Evolutionary conservation across 2,888 invertebrate species (phyloP).

Genomic region (Marasmarcha lunaedactyla): DNA sequence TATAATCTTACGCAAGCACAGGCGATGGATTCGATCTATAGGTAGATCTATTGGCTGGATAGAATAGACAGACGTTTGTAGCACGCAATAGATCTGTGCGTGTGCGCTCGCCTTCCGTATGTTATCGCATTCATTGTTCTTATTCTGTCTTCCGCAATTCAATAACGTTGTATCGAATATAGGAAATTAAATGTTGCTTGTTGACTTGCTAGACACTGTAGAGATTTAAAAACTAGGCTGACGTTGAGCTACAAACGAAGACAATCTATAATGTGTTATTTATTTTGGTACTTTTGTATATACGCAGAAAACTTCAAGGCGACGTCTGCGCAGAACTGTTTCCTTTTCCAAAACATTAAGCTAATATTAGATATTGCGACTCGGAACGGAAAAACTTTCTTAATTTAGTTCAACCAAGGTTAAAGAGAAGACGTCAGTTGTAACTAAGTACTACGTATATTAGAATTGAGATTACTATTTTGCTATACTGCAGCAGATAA

Average conservation of each 20-base stretch:
- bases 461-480: too few species aligned
- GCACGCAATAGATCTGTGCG: slow-evolving; percentile 27
- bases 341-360: slow-evolving; percentile 7
- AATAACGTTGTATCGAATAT: neutral
- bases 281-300: too few species aligned
- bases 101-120: slow-evolving; percentile 37
- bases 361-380: slow-evolving; percentile 18
- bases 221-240: too few species aligned
- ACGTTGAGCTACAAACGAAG: too few species aligned
- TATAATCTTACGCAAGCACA: slow-evolving; percentile 19
- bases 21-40: slow-evolving; percentile 25
- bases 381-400: slow-evolving; percentile 13
- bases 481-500: too few species aligned
- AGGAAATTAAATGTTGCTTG: neutral
- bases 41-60: slow-evolving; percentile 22
- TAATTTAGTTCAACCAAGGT: neutral
- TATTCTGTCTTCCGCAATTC: slow-evolving; percentile 10
- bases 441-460: too few species aligned
- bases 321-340: slow-evolving; percentile 10
- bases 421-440: too few species aligned
- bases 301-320: too few species aligned
- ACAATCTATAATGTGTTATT: too few species aligned
- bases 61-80: slow-evolving; percentile 14
- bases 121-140: slow-evolving; percentile 27
- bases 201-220: too few species aligned